phyloP scores from a whole-genome alignment of 2,888 invertebrate species.

The Linnaemya vulpina region DNA sequence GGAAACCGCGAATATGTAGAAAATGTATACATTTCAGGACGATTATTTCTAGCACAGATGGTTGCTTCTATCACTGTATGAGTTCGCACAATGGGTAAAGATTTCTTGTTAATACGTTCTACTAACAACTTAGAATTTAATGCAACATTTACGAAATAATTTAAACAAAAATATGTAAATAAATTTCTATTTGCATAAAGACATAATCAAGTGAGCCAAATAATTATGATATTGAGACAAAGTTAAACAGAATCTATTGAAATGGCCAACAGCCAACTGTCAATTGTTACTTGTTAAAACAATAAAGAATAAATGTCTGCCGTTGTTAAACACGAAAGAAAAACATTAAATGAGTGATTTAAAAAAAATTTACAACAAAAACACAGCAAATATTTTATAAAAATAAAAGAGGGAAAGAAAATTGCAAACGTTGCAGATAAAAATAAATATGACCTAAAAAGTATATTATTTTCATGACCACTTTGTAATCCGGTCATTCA shows the following conservation, averaged over 20 bases:
- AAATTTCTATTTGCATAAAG: neutral
- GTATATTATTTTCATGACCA: conserved; percentile 34
- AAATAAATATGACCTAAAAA: conserved; percentile 49
- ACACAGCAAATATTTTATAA: conserved; percentile 15
- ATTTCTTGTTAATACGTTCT: no score
- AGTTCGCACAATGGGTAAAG: no score
- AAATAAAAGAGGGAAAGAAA: neutral
- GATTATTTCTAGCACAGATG: no score
- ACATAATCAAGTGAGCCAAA: neutral
- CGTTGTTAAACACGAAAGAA: neutral
- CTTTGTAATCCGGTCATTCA: conserved; percentile 50
- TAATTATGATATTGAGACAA: neutral
- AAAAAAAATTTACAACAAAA: neutral
- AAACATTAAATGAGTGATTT: conserved; percentile 21
- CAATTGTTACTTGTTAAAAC: conserved; percentile 22
- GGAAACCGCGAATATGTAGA: no score
- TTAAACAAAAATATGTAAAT: no score
- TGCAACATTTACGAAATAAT: no score
- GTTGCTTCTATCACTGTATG: no score
- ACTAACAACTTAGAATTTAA: no score
- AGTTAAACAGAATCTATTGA: neutral
- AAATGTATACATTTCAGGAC: no score
- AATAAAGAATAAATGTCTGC: conserved; percentile 40
- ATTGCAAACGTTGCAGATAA: conserved; percentile 3
- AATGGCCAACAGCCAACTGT: conserved; percentile 48